Percentiles rank a stretch among this genome's conserved stretches.
Conservation (phyloP, 2,113 vertebrate species). For the Amphilophus citrinellus region DNA sequence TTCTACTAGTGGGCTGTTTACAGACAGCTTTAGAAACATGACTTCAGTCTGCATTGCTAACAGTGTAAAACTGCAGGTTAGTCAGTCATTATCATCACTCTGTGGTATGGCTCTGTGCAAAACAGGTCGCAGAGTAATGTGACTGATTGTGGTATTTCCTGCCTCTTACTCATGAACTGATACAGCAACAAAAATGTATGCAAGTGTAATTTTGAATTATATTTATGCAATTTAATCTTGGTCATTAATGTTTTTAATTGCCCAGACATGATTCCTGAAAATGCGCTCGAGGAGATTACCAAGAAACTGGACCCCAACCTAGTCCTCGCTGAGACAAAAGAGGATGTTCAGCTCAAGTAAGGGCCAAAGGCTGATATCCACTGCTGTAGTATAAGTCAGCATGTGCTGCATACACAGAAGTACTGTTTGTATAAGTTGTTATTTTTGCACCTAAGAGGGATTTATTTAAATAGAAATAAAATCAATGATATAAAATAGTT, state of each 20-base stretch:
- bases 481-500: not conserved
- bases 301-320: conserved; percentile 96
- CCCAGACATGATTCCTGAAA: conserved; percentile 96
- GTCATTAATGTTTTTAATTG: not conserved
- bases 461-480: not conserved
- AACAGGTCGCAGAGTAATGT: not conserved
- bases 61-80: not conserved
- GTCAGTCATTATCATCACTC: not conserved
- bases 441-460: not conserved
- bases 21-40: not conserved
- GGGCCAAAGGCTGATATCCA: conserved; percentile 30
- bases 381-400: not conserved
- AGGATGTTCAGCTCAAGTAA: conserved; percentile 91
- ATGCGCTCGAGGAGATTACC: conserved; percentile 95
- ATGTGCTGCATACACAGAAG: not conserved
- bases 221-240: not conserved
- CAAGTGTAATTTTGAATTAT: not conserved
- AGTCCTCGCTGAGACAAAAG: conserved; percentile 90
- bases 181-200: not conserved
- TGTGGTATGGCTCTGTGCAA: not conserved
- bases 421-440: not conserved
- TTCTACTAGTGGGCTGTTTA: not conserved
- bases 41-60: not conserved
- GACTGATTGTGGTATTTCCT: not conserved
- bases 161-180: conserved; percentile 1